phyloP scores from a whole-genome alignment of 2,888 invertebrate species.

The Nomada goodeniana region DNA sequence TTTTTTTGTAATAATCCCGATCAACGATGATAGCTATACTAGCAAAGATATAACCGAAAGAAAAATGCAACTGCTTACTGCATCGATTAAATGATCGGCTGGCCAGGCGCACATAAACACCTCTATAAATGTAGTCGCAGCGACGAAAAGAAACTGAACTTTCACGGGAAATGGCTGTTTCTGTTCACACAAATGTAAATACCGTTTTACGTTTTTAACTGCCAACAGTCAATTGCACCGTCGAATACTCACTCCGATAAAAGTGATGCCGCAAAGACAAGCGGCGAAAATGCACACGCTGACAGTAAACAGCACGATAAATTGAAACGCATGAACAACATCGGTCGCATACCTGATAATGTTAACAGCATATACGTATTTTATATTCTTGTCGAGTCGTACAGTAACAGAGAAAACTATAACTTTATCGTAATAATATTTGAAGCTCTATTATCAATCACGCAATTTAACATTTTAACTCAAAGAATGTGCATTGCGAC shows the following conservation, averaged over 20 bases:
- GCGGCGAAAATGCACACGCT: background rate
- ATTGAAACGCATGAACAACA: background rate
- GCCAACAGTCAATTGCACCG: background rate
- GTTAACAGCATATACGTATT: too few species aligned
- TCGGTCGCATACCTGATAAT: constrained; percentile 20
- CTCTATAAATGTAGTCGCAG: constrained; percentile 60
- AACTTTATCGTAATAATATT: too few species aligned
- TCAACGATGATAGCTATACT: too few species aligned
- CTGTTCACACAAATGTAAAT: constrained; percentile 39
- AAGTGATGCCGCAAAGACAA: constrained; percentile 29
- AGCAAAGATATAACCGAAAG: constrained; percentile 3
- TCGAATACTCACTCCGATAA: constrained; percentile 50
- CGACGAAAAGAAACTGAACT: constrained; percentile 61
- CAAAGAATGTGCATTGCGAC: too few species aligned
- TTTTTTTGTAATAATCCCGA: too few species aligned
- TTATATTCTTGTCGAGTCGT: too few species aligned
- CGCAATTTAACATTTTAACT: too few species aligned
- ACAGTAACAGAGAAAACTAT: too few species aligned
- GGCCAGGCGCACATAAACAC: constrained; percentile 74
- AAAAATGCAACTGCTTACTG: constrained; percentile 45
- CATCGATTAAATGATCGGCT: constrained; percentile 70
- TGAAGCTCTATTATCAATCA: too few species aligned
- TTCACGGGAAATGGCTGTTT: constrained; percentile 63
- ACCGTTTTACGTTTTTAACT: background rate
- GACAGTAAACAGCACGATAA: constrained; percentile 28